Base-by-base conservation (phyloP, 2,113 vertebrate genomes). In the Drymodes brunneopygia region DNA sequence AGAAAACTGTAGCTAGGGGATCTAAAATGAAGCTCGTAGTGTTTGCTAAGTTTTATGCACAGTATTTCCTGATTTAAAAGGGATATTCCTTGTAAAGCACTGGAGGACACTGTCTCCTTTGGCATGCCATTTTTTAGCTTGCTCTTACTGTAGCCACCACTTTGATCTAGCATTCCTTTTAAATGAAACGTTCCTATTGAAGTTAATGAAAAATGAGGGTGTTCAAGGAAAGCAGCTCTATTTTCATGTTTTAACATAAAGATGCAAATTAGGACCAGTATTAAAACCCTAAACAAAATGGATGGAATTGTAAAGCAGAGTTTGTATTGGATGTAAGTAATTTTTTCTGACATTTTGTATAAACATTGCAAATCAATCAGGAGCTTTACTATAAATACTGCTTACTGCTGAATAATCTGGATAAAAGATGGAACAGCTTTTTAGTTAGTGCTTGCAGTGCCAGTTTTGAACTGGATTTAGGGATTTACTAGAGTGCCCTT, bases 191-290 rank as follows among this genome's bases (percentile, higher is more conserved):
- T 77, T 93, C 69, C 81, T 66, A 56, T 31, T 70, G 56, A 73
- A 73, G 58, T 47, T 82, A 74, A 86, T 81, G 64, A 92, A 82
- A 95, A 93, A 90, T n/a, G 6, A n/a, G 7, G 6, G 29, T 56
- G 42, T 77, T 95, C 60, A 91, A 90, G 51, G 61, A 82, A 91
- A 70, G 24, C 66, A 85, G 13, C 15, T 80, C 31, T 86, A 24
- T 90, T 86, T 95, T 86, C 50, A 60, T 71, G 51, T 90, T 93
- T 80, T 81, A 88, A 48, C 79, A 86, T 81, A 93, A 92, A 82
- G 67, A 88, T 95, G 90, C 74, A 96, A 90, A 95, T 94, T 60
- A 80, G 35, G 22, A 70, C 18, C 29, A 47, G 35, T 62, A 82
- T 80, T 70, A 88, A 80, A 87, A 87, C 31, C 22, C 38, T 83